These are phyloP conservation scores for Anas platyrhynchos DNA, from an alignment of 2,113 vertebrate species.

Conservation along the genomic window DNA sequence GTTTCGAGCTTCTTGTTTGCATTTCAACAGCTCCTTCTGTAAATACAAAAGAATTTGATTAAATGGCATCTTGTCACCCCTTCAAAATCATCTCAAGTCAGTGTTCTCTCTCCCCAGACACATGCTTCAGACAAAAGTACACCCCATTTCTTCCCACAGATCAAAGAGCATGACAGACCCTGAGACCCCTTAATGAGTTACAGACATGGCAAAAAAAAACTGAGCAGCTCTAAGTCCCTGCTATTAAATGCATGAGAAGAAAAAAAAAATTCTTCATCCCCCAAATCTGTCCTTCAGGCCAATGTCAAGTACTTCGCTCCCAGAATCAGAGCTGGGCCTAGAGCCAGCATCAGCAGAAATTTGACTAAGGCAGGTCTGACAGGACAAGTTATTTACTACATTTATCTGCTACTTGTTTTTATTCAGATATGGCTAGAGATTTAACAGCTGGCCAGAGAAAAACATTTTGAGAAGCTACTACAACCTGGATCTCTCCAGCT, in stretches of 20 bases:
- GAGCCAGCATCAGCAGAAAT: background rate
- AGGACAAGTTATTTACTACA: background rate
- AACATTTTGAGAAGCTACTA: background rate
- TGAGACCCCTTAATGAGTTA: background rate
- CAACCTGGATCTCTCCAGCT: background rate
- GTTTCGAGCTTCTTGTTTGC: conserved; percentile 92
- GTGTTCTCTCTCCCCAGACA: background rate
- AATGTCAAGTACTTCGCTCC: background rate
- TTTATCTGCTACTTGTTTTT: background rate
- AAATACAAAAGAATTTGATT: conserved; percentile 64
- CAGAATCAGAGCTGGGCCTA: background rate
- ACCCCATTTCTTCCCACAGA: background rate
- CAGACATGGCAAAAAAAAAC: background rate
- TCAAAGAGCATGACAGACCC: background rate
- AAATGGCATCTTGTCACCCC: background rate
- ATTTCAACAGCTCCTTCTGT: conserved; percentile 92
- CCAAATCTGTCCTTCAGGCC: background rate
- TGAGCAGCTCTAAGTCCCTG: background rate
- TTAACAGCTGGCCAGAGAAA: background rate
- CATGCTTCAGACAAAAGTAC: background rate
- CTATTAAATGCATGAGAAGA: background rate
- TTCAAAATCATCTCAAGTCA: background rate
- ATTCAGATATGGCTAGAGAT: background rate
- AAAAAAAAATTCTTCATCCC: background rate
- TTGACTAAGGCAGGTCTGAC: background rate